These are phyloP conservation scores for Sciurus niger DNA, from an alignment of 2,113 vertebrate species.

Conservation along the genomic window DNA sequence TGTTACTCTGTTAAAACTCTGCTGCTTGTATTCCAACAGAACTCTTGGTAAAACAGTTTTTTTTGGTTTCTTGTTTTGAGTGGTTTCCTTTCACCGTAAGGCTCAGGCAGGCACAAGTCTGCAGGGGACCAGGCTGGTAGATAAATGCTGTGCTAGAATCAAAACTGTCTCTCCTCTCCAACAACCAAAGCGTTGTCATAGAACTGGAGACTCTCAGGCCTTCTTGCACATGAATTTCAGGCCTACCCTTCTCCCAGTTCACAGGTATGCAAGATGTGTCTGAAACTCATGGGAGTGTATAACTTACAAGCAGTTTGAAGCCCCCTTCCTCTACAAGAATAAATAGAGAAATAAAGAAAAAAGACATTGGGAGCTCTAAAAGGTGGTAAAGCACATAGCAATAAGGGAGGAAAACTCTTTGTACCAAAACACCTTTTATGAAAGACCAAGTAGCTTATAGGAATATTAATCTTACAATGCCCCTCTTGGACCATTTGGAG, in stretches of 20 bases:
- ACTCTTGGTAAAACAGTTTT: not conserved
- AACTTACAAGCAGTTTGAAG: not conserved
- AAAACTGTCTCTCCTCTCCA: not conserved
- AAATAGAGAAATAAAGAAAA: not conserved
- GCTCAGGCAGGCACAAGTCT: not conserved
- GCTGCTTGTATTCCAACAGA: not conserved
- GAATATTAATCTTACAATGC: not conserved
- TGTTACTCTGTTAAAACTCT: not conserved
- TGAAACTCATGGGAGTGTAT: not conserved
- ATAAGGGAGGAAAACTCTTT: not conserved
- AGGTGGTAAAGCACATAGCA: not conserved
- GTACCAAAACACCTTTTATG: not conserved
- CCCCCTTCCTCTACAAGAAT: not conserved
- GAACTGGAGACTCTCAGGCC: not conserved
- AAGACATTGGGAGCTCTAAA: not conserved
- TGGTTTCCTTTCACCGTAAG: not conserved
- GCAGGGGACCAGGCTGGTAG: not conserved
- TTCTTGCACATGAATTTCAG: not conserved
- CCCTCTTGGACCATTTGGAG: not conserved
- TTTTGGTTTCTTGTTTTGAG: constrained; percentile 1
- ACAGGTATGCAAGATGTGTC: not conserved
- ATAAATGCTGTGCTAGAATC: not conserved
- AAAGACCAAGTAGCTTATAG: not conserved
- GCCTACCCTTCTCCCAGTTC: not conserved
- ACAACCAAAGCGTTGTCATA: not conserved